Conservation (phyloP, 2,113 vertebrate species). For the Brachyistius frenatus region DNA sequence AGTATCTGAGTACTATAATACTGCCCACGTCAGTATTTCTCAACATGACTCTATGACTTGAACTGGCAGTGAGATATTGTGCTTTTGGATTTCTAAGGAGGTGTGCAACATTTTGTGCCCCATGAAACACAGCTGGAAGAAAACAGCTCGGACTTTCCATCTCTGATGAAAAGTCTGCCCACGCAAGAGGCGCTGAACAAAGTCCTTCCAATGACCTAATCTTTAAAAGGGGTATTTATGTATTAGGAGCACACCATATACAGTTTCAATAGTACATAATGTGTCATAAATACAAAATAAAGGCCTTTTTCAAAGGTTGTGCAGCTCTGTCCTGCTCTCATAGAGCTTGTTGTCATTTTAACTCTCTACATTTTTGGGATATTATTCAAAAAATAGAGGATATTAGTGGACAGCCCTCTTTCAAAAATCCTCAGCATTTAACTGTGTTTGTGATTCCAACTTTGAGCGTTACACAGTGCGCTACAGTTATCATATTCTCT, state of each 20-base stretch:
- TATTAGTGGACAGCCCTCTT: too few species aligned
- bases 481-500: too few species aligned
- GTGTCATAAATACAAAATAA: background rate
- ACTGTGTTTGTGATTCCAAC: too few species aligned
- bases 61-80: background rate
- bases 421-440: too few species aligned
- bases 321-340: background rate
- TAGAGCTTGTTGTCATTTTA: background rate
- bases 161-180: slow-evolving; percentile 20
- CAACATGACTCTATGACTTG: background rate
- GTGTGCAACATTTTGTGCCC: slow-evolving; percentile 7
- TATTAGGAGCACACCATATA: background rate
- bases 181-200: slow-evolving; percentile 6
- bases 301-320: background rate
- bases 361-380: background rate
- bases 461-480: too few species aligned
- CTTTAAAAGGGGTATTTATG: background rate
- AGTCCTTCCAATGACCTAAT: slow-evolving; percentile 2
- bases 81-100: slow-evolving; percentile 19
- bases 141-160: slow-evolving; percentile 21
- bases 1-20: background rate
- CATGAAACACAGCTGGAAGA: slow-evolving; percentile 26
- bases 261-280: background rate
- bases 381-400: too few species aligned
- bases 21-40: background rate